A percentile compares a stretch with the other conserved stretches of the same genome.
phyloP scores from a whole-genome alignment of 2,797 vertebrate species.

The Danio tinwini region DNA sequence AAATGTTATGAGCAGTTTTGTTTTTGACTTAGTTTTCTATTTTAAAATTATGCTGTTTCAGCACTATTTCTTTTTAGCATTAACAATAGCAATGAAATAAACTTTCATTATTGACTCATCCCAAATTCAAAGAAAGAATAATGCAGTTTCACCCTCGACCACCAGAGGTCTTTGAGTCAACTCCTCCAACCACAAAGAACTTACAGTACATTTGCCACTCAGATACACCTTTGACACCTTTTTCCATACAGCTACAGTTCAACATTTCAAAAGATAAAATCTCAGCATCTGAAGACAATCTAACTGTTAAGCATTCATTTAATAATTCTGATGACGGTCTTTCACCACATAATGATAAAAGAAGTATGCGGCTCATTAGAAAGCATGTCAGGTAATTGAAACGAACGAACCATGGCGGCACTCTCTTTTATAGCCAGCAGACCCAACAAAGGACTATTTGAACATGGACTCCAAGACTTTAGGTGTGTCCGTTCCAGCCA shows the following conservation, averaged over 20 bases:
- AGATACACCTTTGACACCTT: neutral
- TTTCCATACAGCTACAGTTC: neutral
- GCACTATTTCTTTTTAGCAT: no score
- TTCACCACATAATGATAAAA: constrained; percentile 1
- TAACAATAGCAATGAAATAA: neutral
- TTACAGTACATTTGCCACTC: neutral
- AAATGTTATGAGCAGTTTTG: no score
- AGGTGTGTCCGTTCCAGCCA: constrained; percentile 20
- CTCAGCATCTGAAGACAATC: neutral
- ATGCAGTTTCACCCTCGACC: constrained; percentile 36
- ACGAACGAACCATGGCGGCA: neutral
- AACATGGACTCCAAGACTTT: constrained; percentile 21
- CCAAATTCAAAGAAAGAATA: neutral
- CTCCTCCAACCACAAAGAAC: neutral
- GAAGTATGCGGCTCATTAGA: neutral
- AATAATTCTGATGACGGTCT: neutral
- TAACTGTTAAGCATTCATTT: neutral
- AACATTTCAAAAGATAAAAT: constrained; percentile 7
- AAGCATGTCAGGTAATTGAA: constrained; percentile 9
- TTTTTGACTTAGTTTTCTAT: neutral
- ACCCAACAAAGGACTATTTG: constrained; percentile 26
- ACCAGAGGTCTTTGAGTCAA: constrained; percentile 37
- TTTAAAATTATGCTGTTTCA: neutral
- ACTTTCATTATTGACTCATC: neutral
- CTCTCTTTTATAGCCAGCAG: constrained; percentile 28